Conservation (phyloP, 2,113 vertebrate genomes). For the Grantiella picta region DNA sequence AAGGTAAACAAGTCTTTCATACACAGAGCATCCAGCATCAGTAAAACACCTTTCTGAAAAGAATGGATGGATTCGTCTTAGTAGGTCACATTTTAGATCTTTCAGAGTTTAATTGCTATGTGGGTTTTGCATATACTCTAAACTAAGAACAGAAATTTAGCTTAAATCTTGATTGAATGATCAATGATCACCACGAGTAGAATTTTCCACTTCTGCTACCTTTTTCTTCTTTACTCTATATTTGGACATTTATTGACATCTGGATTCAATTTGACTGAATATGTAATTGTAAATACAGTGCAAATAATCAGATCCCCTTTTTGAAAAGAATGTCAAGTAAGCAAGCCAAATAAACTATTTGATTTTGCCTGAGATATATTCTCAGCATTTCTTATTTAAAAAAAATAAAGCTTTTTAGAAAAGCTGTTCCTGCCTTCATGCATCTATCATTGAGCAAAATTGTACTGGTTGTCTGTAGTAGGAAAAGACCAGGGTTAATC, state of each 20-base stretch:
- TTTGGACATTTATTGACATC: conserved; percentile 3
- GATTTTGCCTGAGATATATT: not conserved
- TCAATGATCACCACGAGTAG: not conserved
- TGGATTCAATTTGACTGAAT: not conserved
- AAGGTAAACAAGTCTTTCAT: not conserved
- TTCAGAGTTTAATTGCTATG: not conserved
- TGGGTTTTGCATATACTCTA: not conserved
- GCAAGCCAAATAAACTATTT: not conserved
- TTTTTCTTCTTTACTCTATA: not conserved
- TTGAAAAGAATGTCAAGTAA: not conserved
- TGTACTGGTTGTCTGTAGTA: not conserved
- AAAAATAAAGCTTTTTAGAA: not conserved
- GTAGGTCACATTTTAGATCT: not conserved
- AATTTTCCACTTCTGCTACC: not conserved
- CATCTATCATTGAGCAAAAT: not conserved
- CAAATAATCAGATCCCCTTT: not conserved
- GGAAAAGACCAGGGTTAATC: not conserved
- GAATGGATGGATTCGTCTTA: not conserved
- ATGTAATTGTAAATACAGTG: not conserved
- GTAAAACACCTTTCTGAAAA: not conserved
- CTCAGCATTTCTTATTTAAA: not conserved
- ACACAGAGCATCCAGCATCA: not conserved
- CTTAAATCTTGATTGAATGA: not conserved
- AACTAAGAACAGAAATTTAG: not conserved
- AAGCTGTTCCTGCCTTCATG: not conserved